Base-by-base conservation (phyloP, 2,888 invertebrate species). In the Oxystoma pomonae region DNA sequence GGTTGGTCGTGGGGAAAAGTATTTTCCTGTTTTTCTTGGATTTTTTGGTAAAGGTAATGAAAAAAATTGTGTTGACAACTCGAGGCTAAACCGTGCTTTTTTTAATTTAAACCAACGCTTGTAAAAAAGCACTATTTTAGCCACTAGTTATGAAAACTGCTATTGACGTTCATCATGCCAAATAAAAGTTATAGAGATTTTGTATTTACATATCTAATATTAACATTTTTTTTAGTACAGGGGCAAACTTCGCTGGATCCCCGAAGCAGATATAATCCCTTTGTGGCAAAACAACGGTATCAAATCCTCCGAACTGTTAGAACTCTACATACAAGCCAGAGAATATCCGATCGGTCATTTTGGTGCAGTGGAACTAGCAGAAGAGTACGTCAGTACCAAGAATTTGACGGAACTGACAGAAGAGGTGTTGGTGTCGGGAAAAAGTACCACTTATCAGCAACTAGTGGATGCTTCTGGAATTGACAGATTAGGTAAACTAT, bases 221-320 rank as follows among this genome's bases (percentile, higher is more conserved):
- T n/a, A n/a, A n/a, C n/a, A 17, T 57, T 62, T 57, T 18, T 66
- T 68, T 60, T 57, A 77, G 77, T 78, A 74, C 63, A 72, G 76
- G 50, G 77, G 76, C 51, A 77, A 77, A 71, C 59, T 76, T 50
- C 71, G 74, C 55, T 79, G 79, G 79, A 69, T 74, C 2, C 62
- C 68, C 0, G 75, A 75, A 50, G 19, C 67, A 1, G 79, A 79
- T 57, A 55, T 79, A 9, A n/a, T 58, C 2, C 71, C 72, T 60
- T 59, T 77, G 22, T 66, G 65, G 55, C 59, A 62, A 1, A 69
- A 60, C 55, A 71, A 73, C 56, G 68, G 60, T 21, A 65, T 79
- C 49, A 72, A 69, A 57, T 75, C 75, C 59, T 76, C 78, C n/a
- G 79, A 78, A 66, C 2, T 79, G 5, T 18, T 77, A 1, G 75